Evolutionary conservation across 2,888 invertebrate species (phyloP).

Genomic region (Apamea sordens): DNA sequence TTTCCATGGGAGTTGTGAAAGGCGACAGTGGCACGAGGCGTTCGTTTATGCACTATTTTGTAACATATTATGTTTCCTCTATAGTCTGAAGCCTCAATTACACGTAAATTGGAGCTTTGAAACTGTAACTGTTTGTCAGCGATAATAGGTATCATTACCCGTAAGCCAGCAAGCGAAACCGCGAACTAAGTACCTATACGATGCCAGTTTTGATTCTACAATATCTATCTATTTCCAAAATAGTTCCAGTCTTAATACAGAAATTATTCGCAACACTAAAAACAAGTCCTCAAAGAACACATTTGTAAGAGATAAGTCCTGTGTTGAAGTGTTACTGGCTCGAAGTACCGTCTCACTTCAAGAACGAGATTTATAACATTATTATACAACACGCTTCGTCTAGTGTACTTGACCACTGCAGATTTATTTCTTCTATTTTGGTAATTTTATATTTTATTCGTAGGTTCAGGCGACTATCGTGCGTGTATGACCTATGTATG

Average conservation of each 20-base stretch:
- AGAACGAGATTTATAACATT: constrained; percentile 30
- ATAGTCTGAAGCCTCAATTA: background rate
- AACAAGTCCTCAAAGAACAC: constrained; percentile 1
- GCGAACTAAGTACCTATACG: background rate
- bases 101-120: background rate
- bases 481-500: background rate
- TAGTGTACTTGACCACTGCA: constrained; percentile 14
- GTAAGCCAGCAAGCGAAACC: background rate
- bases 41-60: background rate
- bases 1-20: background rate
- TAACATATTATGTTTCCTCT: background rate
- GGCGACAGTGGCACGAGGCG: background rate
- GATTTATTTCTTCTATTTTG: constrained; percentile 16
- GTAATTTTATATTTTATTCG: background rate
- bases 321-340: constrained; percentile 31
- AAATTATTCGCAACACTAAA: constrained; percentile 19
- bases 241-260: background rate
- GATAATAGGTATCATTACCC: background rate
- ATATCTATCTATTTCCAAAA: background rate
- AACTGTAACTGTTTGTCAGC: background rate
- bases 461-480: background rate
- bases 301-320: constrained; percentile 9
- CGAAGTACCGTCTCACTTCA: constrained; percentile 30
- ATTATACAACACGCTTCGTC: constrained; percentile 29
- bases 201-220: background rate